A percentile compares a stretch with the other conserved stretches of the same genome.
These are phyloP conservation scores for Andrena flavipes DNA, from an alignment of 2,888 invertebrate genomes.

Conservation along the genomic window DNA sequence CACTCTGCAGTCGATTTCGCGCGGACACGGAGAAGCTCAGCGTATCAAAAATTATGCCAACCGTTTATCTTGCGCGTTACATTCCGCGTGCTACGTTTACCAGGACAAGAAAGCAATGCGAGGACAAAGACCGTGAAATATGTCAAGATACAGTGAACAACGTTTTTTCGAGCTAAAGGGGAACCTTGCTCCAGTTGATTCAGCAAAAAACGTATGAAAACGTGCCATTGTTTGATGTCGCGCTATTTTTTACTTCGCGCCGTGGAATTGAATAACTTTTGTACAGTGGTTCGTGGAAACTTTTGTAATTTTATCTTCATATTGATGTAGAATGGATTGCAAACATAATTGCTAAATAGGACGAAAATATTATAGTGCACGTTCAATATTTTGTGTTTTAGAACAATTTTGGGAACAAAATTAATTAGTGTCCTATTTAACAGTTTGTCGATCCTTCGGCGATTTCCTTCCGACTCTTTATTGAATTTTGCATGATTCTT, in stretches of 20 bases:
- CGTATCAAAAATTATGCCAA: not conserved
- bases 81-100: not conserved
- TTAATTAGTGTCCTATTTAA: no score
- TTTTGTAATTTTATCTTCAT: not conserved
- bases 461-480: no score
- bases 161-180: slow-evolving; percentile 19
- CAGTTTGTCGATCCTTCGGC: no score
- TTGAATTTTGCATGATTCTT: no score
- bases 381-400: not conserved
- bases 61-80: not conserved
- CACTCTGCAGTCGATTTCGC: not conserved
- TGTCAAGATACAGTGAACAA: slow-evolving; percentile 14
- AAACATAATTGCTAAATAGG: not conserved
- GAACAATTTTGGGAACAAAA: not conserved
- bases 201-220: slow-evolving; percentile 12
- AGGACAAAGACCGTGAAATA: slow-evolving; percentile 1
- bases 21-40: not conserved
- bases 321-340: not conserved
- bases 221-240: slow-evolving; percentile 5
- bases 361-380: not conserved
- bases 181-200: slow-evolving; percentile 13
- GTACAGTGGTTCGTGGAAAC: not conserved
- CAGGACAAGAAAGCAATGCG: not conserved
- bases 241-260: not conserved
- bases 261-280: not conserved